Evolutionary conservation across 2,113 vertebrate species (phyloP).

Genomic region (Heliornis fulica): DNA sequence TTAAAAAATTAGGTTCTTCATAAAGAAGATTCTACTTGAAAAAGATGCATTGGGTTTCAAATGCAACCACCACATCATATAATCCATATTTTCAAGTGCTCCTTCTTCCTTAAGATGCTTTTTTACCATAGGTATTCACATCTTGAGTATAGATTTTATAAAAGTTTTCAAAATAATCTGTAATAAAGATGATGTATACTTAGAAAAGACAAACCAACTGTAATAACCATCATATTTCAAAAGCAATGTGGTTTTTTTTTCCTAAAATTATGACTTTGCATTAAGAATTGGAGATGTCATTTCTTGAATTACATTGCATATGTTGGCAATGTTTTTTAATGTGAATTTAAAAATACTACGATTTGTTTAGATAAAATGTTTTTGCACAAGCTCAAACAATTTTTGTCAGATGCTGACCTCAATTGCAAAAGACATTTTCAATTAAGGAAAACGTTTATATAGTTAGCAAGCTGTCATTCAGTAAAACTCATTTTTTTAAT

Average conservation of each 20-base stretch:
- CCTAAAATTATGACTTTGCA: neutral
- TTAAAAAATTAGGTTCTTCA: neutral
- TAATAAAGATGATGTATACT: neutral
- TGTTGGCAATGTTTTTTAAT: slow-evolving; percentile 40
- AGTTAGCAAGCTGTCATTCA: slow-evolving; percentile 75
- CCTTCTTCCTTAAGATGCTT: neutral
- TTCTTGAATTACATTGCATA: slow-evolving; percentile 1
- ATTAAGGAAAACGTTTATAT: slow-evolving; percentile 68
- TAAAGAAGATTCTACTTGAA: neutral
- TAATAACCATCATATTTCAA: neutral
- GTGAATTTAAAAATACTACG: slow-evolving; percentile 55
- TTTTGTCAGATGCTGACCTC: slow-evolving; percentile 70
- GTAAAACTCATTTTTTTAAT: slow-evolving; percentile 76
- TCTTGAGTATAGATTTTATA: neutral
- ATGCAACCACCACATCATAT: neutral
- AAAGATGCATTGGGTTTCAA: neutral
- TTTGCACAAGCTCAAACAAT: slow-evolving; percentile 53
- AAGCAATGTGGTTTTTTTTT: neutral
- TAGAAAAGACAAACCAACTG: neutral
- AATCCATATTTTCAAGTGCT: neutral
- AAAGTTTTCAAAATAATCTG: neutral
- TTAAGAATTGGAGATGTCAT: neutral
- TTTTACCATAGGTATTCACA: neutral
- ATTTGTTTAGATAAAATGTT: slow-evolving; percentile 63
- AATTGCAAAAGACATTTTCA: slow-evolving; percentile 69